A percentile compares a stretch with the other conserved stretches of the same genome.
These are phyloP conservation scores for Zootoca vivipara DNA, from an alignment of 2,113 vertebrate genomes.

Conservation along the genomic window DNA sequence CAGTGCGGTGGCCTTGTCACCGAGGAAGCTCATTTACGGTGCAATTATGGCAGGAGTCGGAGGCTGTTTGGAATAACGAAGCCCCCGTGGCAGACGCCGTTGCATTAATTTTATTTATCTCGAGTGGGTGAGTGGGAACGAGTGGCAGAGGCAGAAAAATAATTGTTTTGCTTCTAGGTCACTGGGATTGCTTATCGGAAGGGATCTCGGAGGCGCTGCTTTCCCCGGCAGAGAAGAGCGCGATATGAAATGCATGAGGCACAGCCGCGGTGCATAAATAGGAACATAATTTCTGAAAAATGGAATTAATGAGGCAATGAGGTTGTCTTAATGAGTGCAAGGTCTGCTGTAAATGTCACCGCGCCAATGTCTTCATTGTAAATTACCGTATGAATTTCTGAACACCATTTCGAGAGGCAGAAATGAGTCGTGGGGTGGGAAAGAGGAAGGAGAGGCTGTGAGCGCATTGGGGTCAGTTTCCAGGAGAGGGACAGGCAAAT, in stretches of 20 bases:
- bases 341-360: constrained; percentile 65
- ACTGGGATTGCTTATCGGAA: constrained; percentile 57
- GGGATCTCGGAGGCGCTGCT: constrained; percentile 35
- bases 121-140: constrained; percentile 66
- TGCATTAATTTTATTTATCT: constrained; percentile 74
- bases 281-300: constrained; percentile 59
- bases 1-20: constrained; percentile 28
- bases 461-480: background rate
- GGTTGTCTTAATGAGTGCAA: constrained; percentile 61
- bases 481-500: no score
- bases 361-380: constrained; percentile 51
- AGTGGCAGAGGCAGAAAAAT: constrained; percentile 45
- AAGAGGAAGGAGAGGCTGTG: background rate
- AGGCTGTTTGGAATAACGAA: constrained; percentile 70
- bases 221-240: constrained; percentile 47
- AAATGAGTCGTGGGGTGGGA: background rate
- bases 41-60: constrained; percentile 42
- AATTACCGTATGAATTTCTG: constrained; percentile 17
- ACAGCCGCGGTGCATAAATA: constrained; percentile 50
- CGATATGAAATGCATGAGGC: constrained; percentile 59
- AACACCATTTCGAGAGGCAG: rapidly evolving
- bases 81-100: constrained; percentile 63
- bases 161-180: constrained; percentile 60
- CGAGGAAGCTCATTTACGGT: constrained; percentile 21
- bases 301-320: constrained; percentile 68